These are phyloP conservation scores for Diaperis boleti DNA, from an alignment of 2,888 invertebrate species.

Conservation along the genomic window DNA sequence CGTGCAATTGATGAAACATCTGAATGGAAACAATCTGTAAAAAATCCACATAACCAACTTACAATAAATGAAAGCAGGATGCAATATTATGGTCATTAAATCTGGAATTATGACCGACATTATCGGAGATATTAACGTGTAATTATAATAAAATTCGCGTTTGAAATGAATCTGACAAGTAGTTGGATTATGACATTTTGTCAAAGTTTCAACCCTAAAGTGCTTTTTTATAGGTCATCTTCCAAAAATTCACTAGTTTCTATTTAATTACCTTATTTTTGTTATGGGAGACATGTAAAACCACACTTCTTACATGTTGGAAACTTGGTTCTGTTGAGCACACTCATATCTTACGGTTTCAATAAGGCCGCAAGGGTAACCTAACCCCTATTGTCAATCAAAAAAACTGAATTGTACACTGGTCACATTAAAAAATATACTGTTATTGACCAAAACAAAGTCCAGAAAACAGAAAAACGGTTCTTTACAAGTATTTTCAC, in stretches of 20 bases:
- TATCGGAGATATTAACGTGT: background rate
- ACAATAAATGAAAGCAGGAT: background rate
- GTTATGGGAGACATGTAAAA: constrained; percentile 49
- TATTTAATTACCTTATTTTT: constrained; percentile 53
- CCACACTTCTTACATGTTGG: constrained; percentile 56
- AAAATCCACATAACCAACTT: constrained; percentile 6
- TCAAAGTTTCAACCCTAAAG: constrained; percentile 50
- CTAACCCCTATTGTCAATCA: constrained; percentile 65
- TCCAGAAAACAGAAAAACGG: constrained; percentile 44
- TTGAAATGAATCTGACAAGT: constrained; percentile 60
- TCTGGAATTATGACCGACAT: background rate
- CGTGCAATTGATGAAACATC: constrained; percentile 38
- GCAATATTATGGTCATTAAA: background rate
- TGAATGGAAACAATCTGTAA: constrained; percentile 28
- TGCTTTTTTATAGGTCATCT: constrained; percentile 54
- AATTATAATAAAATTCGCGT: constrained; percentile 7
- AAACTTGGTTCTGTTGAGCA: constrained; percentile 54
- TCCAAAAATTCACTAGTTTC: constrained; percentile 38
- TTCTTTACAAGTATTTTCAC: constrained; percentile 47
- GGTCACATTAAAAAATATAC: constrained; percentile 46
- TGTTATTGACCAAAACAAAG: constrained; percentile 37
- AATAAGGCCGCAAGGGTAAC: constrained; percentile 66
- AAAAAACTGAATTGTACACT: constrained; percentile 47
- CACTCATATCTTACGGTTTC: constrained; percentile 54
- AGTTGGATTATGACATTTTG: constrained; percentile 50